phyloP scores from a whole-genome alignment of 2,888 invertebrate genomes.

The Euproctis similis region DNA sequence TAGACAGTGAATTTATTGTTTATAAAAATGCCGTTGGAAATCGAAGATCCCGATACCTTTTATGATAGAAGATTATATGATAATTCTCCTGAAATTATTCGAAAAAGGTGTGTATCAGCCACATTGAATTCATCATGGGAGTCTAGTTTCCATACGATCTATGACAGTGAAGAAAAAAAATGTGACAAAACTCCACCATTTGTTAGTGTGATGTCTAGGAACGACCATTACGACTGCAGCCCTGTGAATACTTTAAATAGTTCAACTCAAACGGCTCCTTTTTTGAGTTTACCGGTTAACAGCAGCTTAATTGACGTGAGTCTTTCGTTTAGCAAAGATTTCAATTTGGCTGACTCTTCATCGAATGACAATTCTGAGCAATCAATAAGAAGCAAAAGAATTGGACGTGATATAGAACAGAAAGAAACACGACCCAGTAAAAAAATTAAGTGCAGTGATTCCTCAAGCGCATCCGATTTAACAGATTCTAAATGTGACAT shows the following conservation, averaged over 20 bases:
- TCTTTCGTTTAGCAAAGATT: conserved; percentile 49
- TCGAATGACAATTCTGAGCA: conserved; percentile 41
- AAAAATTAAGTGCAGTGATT: conserved; percentile 48
- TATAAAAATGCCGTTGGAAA: conserved; percentile 25
- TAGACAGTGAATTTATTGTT: too few species aligned
- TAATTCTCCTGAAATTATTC: conserved; percentile 51
- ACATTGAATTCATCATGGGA: conserved; percentile 54
- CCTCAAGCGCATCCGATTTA: conserved; percentile 43
- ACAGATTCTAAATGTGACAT: conserved; percentile 29
- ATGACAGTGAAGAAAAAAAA: conserved; percentile 33
- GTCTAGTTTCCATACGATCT: conserved; percentile 33
- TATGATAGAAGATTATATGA: conserved; percentile 26
- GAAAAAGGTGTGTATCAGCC: conserved; percentile 42
- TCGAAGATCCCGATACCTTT: conserved; percentile 19
- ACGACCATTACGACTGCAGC: conserved; percentile 40
- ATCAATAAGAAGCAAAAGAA: conserved; percentile 40
- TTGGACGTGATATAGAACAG: conserved; percentile 43
- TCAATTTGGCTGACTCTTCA: conserved; percentile 33
- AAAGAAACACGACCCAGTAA: conserved; percentile 43
- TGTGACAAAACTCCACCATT: conserved; percentile 46
- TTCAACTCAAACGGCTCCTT: conserved; percentile 50
- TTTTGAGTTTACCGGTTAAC: conserved; percentile 28
- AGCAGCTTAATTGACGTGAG: conserved; percentile 40
- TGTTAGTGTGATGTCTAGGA: conserved; percentile 44
- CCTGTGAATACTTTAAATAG: conserved; percentile 29